phyloP scores from a whole-genome alignment of 2,888 invertebrate genomes.

The Alentia gelatinosa region DNA sequence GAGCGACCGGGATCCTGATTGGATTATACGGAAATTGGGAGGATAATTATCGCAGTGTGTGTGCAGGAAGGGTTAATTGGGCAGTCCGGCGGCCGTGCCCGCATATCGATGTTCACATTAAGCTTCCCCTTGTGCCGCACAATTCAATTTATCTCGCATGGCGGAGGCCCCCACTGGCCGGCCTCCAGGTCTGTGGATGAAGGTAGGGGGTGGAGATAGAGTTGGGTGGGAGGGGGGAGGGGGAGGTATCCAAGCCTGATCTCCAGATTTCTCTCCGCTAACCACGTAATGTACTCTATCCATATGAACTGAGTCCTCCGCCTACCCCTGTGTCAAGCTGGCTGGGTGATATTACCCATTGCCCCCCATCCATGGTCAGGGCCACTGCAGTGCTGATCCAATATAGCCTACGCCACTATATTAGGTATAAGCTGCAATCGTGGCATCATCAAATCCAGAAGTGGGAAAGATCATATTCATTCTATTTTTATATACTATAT shows the following conservation, averaged over 20 bases:
- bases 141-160: neutral
- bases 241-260: neutral
- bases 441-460: too few species aligned
- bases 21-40: conserved; percentile 17
- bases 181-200: neutral
- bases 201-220: neutral
- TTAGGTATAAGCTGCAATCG: too few species aligned
- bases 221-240: neutral
- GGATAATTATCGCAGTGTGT: neutral
- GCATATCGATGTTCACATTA: conserved; percentile 22
- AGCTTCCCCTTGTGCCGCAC: conserved; percentile 9
- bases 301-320: neutral
- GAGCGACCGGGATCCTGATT: neutral
- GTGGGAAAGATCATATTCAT: too few species aligned
- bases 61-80: neutral
- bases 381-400: too few species aligned
- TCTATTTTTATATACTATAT: too few species aligned
- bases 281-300: neutral
- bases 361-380: too few species aligned
- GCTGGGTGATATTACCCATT: too few species aligned
- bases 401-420: too few species aligned
- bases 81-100: neutral
- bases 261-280: neutral
- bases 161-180: neutral
- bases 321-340: too few species aligned